Conservation (phyloP, 2,113 vertebrate species). For the Bos taurus region ARS-UCD2.0 NC_037357.1:135871501-135872000, state of each 20-base stretch:
- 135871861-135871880: not conserved
- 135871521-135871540: too few species aligned
- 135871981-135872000: not conserved
- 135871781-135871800: not conserved
- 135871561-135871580: too few species aligned
- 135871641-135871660: too few species aligned
- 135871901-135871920: not conserved
- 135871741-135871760: not conserved
- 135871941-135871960: accelerated
- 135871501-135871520: too few species aligned
- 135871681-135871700: not conserved
- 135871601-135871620: too few species aligned
- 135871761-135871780: not conserved
- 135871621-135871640: too few species aligned
- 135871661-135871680: too few species aligned
- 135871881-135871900: not conserved
- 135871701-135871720: not conserved
- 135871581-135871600: too few species aligned
- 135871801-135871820: not conserved
- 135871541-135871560: too few species aligned
- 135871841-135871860: not conserved
- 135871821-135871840: not conserved
- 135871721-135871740: not conserved
- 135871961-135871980: not conserved
- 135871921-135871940: not conserved